Conservation (phyloP, 1,140 invertebrate genomes). For the Brachionus calyciflorus region DNA sequence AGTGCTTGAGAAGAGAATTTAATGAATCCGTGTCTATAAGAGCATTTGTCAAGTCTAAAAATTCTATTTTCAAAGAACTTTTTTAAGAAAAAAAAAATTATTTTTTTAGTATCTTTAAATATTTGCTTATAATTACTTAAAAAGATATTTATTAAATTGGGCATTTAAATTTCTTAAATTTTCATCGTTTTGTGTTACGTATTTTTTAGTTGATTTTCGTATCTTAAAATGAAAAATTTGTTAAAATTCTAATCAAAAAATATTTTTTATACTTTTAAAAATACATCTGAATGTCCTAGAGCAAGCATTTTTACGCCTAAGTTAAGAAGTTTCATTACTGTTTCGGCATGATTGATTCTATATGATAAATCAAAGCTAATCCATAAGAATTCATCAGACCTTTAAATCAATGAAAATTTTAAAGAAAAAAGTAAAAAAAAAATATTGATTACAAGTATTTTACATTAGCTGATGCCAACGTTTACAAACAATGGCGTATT, state of each 20-base stretch:
- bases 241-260: background rate
- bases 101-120: background rate
- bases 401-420: conserved; percentile 48
- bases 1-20: conserved; percentile 67
- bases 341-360: conserved; percentile 67
- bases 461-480: conserved; percentile 72
- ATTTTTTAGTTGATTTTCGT: conserved; percentile 19
- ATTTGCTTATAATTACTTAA: conserved; percentile 48
- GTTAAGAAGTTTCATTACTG: conserved; percentile 69
- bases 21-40: conserved; percentile 65
- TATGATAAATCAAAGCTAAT: conserved; percentile 73
- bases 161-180: conserved; percentile 50
- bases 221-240: background rate
- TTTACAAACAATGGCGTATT: conserved; percentile 69
- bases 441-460: conserved; percentile 48
- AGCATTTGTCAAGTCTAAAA: conserved; percentile 78
- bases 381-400: conserved; percentile 76
- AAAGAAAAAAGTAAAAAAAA: conserved; percentile 28
- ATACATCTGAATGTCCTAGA: conserved; percentile 72
- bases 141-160: conserved; percentile 18
- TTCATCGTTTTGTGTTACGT: background rate
- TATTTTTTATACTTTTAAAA: conserved; percentile 37
- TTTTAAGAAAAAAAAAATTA: background rate
- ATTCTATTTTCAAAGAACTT: conserved; percentile 67
- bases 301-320: conserved; percentile 72